phyloP scores from a whole-genome alignment of 2,797 vertebrate genomes.

The Cryptoblepharus egeriae region DNA sequence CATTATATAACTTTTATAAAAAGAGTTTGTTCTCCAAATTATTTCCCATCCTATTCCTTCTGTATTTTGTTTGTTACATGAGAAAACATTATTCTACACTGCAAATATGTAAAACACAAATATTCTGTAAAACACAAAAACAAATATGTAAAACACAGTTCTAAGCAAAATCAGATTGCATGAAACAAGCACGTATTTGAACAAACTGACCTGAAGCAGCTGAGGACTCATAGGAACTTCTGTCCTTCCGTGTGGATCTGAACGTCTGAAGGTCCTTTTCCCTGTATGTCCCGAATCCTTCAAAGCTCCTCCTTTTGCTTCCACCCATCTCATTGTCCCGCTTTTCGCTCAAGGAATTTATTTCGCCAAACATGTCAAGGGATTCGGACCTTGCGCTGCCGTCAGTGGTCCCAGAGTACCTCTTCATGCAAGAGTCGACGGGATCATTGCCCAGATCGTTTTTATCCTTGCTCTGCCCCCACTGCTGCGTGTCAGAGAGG shows the following conservation, averaged over 20 bases:
- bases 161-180: neutral
- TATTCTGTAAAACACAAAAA: too few relatives aligned
- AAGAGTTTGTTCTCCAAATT: neutral
- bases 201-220: slow-evolving; percentile 86
- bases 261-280: slow-evolving; percentile 92
- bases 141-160: too few relatives aligned
- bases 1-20: neutral
- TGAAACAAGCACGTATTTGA: neutral
- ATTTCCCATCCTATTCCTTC: neutral
- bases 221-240: slow-evolving; percentile 80
- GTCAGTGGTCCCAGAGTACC: slow-evolving; percentile 79
- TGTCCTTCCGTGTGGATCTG: slow-evolving; percentile 86
- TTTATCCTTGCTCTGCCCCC: slow-evolving; percentile 86
- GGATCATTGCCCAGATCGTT: slow-evolving; percentile 86
- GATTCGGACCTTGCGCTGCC: slow-evolving; percentile 73
- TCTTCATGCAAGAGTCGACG: slow-evolving; percentile 87
- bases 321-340: slow-evolving; percentile 83
- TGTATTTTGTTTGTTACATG: too few relatives aligned
- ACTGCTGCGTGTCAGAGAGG: slow-evolving; percentile 89
- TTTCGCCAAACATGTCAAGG: slow-evolving; percentile 87
- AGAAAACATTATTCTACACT: neutral
- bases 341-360: slow-evolving; percentile 79
- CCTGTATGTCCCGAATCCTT: slow-evolving; percentile 89
- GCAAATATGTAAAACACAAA: too few relatives aligned
- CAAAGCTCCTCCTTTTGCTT: slow-evolving; percentile 86